Percentiles rank a stretch among this genome's conserved stretches.
Conservation (phyloP, 2,888 invertebrate species). For the Meganola albula region DNA sequence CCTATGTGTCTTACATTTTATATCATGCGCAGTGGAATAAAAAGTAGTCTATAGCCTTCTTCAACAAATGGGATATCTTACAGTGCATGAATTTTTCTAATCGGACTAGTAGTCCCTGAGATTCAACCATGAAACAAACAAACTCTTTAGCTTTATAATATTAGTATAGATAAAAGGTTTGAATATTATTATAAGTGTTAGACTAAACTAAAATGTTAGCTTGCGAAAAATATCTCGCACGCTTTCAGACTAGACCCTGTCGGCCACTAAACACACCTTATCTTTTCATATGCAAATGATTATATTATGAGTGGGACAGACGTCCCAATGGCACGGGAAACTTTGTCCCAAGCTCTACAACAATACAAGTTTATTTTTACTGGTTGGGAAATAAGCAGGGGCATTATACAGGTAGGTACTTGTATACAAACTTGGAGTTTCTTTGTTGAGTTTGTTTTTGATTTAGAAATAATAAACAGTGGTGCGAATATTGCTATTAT, state of each 20-base stretch:
- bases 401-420: slow-evolving; percentile 27
- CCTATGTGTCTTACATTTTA: too few relatives aligned
- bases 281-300: slow-evolving; percentile 32
- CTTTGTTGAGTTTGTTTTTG: background rate
- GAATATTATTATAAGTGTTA: background rate
- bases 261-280: slow-evolving; percentile 18
- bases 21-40: too few relatives aligned
- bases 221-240: background rate
- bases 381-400: slow-evolving; percentile 28
- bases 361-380: slow-evolving; percentile 35
- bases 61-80: too few relatives aligned
- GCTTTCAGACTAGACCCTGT: slow-evolving; percentile 9
- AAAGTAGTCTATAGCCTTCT: too few relatives aligned
- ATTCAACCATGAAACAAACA: background rate
- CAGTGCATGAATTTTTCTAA: too few relatives aligned
- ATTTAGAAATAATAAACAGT: background rate
- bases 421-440: background rate
- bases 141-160: background rate
- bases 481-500: too few relatives aligned
- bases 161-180: background rate
- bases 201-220: background rate
- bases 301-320: slow-evolving; percentile 17
- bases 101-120: background rate
- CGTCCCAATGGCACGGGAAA: background rate
- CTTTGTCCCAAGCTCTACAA: slow-evolving; percentile 11